A percentile compares a stretch with the other conserved stretches of the same genome.
phyloP scores from a whole-genome alignment of 2,797 vertebrate genomes.

The Chaetophractus vellerosus region DNA sequence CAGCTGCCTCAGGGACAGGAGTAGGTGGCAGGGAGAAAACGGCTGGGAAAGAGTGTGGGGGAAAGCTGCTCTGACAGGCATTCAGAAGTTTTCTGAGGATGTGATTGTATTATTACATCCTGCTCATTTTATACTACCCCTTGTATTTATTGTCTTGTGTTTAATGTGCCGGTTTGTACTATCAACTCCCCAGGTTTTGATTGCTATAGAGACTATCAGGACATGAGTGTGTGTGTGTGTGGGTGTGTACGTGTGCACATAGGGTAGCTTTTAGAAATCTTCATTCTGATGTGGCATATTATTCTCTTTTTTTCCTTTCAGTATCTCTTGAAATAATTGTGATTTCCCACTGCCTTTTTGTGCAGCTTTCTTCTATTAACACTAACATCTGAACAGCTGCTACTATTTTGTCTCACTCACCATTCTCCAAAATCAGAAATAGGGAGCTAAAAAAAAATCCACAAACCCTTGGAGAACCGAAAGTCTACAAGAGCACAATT shows the following conservation, averaged over 20 bases:
- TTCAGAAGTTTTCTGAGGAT: neutral
- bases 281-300: constrained; percentile 9
- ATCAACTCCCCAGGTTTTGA: neutral
- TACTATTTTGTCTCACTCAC: constrained; percentile 54
- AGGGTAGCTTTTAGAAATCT: constrained; percentile 6
- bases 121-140: neutral
- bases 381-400: constrained; percentile 53
- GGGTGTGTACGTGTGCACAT: neutral
- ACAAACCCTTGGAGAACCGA: neutral
- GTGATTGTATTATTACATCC: neutral
- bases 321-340: neutral
- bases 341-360: neutral
- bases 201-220: constrained; percentile 20
- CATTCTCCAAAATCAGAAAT: constrained; percentile 14
- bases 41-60: neutral
- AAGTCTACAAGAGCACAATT: constrained; percentile 27
- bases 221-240: too few species aligned
- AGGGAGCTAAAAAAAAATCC: neutral
- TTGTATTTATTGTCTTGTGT: neutral
- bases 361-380: constrained; percentile 45
- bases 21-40: neutral
- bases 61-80: neutral
- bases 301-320: neutral
- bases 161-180: neutral
- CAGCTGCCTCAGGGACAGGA: neutral